phyloP scores from a whole-genome alignment of 2,888 invertebrate genomes.

The Eupelmus urozonus region DNA sequence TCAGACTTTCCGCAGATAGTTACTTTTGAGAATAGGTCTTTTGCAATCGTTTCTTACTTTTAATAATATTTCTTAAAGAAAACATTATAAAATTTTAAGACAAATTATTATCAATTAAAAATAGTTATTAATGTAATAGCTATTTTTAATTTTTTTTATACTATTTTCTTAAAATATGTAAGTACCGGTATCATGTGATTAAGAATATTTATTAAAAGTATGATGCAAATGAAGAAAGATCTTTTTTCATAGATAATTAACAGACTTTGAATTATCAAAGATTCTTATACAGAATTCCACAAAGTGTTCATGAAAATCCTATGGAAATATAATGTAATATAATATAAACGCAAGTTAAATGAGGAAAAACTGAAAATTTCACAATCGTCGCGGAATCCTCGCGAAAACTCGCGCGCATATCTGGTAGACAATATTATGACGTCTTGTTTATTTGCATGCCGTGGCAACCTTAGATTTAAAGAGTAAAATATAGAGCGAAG shows the following conservation, averaged over 20 bases:
- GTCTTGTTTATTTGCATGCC: slow-evolving; percentile 57
- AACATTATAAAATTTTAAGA: not conserved
- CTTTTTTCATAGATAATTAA: slow-evolving; percentile 41
- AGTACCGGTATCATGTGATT: slow-evolving; percentile 1
- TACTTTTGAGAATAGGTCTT: slow-evolving; percentile 49
- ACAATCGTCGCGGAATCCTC: slow-evolving; percentile 38
- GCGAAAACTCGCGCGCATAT: slow-evolving; percentile 26
- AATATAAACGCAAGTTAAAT: slow-evolving; percentile 44
- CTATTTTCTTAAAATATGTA: not conserved
- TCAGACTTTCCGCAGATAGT: slow-evolving; percentile 52
- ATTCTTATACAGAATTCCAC: slow-evolving; percentile 59
- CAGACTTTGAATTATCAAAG: slow-evolving; percentile 58
- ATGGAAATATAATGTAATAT: slow-evolving; percentile 56
- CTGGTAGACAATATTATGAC: slow-evolving; percentile 49
- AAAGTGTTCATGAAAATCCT: slow-evolving; percentile 60
- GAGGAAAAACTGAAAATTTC: slow-evolving; percentile 51
- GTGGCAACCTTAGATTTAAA: slow-evolving; percentile 58
- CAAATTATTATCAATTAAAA: not conserved
- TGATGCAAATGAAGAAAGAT: slow-evolving; percentile 24
- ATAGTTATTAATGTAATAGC: not conserved
- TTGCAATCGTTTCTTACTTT: slow-evolving; percentile 28
- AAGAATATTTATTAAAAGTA: slow-evolving; percentile 33
- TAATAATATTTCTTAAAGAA: slow-evolving; percentile 3
- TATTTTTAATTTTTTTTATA: not conserved
- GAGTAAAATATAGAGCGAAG: slow-evolving; percentile 43